These are phyloP conservation scores for Liparis tanakae DNA, from an alignment of 2,797 vertebrate species.

Conservation along the genomic window DNA sequence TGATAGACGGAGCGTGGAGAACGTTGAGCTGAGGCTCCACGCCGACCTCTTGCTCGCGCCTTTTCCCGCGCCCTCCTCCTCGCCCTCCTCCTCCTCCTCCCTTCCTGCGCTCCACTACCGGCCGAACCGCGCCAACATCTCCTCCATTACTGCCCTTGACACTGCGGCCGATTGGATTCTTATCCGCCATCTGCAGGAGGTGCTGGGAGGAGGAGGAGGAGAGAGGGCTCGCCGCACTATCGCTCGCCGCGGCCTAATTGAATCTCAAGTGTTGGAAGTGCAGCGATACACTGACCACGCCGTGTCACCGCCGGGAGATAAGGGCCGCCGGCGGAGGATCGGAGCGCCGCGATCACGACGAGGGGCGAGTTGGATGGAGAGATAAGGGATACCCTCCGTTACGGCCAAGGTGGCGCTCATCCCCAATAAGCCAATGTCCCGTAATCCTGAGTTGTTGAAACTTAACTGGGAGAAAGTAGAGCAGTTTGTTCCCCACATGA, in stretches of 20 bases:
- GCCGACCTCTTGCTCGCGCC: neutral
- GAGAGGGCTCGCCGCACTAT: slow-evolving; percentile 61
- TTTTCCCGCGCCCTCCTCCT: slow-evolving; percentile 61
- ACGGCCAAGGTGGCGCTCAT: slow-evolving; percentile 56
- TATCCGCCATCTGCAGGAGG: slow-evolving; percentile 76
- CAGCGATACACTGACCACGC: slow-evolving; percentile 70
- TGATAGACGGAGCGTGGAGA: neutral
- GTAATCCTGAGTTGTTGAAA: slow-evolving; percentile 70
- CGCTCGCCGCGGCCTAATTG: slow-evolving; percentile 75
- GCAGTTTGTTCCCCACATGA: slow-evolving; percentile 21
- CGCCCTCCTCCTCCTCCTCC: slow-evolving; percentile 55
- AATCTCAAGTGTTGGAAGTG: slow-evolving; percentile 78
- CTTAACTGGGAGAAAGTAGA: slow-evolving; percentile 47
- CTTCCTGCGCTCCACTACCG: slow-evolving; percentile 24
- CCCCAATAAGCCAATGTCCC: slow-evolving; percentile 58
- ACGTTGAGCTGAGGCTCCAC: no score
- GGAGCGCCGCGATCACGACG: slow-evolving; percentile 63
- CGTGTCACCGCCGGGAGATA: slow-evolving; percentile 76
- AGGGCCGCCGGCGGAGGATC: slow-evolving; percentile 64
- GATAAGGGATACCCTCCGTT: slow-evolving; percentile 70
- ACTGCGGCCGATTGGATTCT: slow-evolving; percentile 77
- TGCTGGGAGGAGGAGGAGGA: no score
- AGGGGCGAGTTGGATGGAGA: no score
- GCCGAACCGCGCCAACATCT: slow-evolving; percentile 54
- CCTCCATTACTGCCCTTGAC: slow-evolving; percentile 76